phyloP scores from a whole-genome alignment of 2,113 vertebrate genomes.

The Brachyhypopomus gauderio region DNA sequence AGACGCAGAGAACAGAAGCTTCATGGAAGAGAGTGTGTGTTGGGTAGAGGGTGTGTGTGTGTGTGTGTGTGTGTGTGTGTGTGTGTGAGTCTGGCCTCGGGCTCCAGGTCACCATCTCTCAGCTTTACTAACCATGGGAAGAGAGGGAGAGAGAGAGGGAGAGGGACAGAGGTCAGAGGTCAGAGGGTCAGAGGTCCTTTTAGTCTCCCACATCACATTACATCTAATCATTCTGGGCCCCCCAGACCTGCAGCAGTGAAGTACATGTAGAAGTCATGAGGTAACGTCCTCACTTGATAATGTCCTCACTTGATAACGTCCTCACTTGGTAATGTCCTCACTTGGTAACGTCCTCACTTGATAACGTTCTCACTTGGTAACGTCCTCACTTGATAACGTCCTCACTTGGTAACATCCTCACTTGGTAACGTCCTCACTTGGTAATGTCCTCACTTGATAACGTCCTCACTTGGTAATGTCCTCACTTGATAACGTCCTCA shows the following conservation, averaged over 20 bases:
- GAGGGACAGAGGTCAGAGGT: conserved; percentile 37
- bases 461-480: no score
- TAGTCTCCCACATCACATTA: not conserved
- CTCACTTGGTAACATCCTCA: no score
- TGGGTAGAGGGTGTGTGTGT: conserved; percentile 5
- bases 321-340: no score
- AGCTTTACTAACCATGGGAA: conserved; percentile 49
- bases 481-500: not conserved
- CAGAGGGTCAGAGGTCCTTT: conserved; percentile 14
- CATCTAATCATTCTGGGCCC: not conserved
- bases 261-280: not conserved
- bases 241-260: not conserved
- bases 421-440: not conserved
- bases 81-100: conserved; percentile 49
- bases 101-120: conserved; percentile 47
- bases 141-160: conserved; percentile 47
- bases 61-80: conserved; percentile 34
- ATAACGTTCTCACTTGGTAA: not conserved
- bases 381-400: no score
- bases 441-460: not conserved
- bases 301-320: not conserved
- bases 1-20: not conserved
- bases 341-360: not conserved
- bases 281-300: not conserved
- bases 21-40: not conserved